A percentile compares a stretch with the other conserved stretches of the same genome.
These are phyloP conservation scores for Sebastes iracundus DNA, from an alignment of 2,797 vertebrate species.

Conservation along the genomic window DNA sequence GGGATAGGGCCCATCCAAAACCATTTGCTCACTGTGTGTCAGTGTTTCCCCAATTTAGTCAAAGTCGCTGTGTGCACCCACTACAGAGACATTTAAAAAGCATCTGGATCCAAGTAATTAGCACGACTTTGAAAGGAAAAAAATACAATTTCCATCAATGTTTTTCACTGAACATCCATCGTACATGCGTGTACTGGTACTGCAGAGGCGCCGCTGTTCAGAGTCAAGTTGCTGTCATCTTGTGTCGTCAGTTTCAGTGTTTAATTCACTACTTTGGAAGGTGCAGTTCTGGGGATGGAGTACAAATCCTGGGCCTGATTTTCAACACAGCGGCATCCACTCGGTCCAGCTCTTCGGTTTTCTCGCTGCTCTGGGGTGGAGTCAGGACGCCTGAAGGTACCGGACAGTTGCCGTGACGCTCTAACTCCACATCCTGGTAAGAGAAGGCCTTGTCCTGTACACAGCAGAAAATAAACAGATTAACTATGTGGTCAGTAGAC, in stretches of 20 bases:
- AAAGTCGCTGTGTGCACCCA: neutral
- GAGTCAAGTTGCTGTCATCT: neutral
- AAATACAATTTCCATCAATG: neutral
- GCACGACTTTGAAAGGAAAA: neutral
- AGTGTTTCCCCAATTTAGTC: neutral
- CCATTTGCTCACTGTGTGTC: neutral
- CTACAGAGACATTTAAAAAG: conserved; percentile 1
- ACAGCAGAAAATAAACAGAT: neutral
- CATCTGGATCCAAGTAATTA: neutral
- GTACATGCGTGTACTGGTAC: neutral
- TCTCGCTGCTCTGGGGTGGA: conserved; percentile 93
- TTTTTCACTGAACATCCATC: neutral
- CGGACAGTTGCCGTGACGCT: conserved; percentile 83
- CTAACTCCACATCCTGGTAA: conserved; percentile 85
- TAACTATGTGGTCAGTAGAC: too few species aligned
- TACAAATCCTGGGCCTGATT: conserved; percentile 51
- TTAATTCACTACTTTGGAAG: neutral
- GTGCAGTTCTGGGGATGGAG: conserved; percentile 6
- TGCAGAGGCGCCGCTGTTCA: neutral
- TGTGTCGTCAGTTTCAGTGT: neutral
- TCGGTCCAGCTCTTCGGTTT: conserved; percentile 65
- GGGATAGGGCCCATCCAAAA: neutral
- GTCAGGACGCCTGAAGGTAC: conserved; percentile 91
- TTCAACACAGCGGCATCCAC: neutral
- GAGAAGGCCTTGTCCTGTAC: conserved; percentile 88